Evolutionary conservation across 1,140 invertebrate genomes (phyloP).

Genomic region (Drosophila ercepeae): DNA sequence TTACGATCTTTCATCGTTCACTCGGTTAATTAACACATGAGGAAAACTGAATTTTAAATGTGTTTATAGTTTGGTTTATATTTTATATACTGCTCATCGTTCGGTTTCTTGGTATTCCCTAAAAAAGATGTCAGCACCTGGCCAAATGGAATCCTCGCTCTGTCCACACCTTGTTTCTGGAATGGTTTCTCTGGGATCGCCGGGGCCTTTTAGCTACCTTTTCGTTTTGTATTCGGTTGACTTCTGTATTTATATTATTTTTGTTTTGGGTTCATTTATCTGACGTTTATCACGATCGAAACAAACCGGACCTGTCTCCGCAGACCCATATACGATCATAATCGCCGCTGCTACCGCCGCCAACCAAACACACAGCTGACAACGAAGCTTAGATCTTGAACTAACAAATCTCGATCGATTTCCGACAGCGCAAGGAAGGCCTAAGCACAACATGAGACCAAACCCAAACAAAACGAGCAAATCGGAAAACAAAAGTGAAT

Average conservation of each 20-base stretch:
- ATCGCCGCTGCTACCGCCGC: slow-evolving; percentile 69
- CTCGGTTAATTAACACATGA: slow-evolving; percentile 31
- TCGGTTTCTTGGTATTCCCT: too few relatives aligned
- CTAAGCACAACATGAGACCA: slow-evolving; percentile 37
- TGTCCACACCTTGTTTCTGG: slow-evolving; percentile 4
- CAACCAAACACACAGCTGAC: slow-evolving; percentile 33
- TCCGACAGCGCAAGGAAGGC: slow-evolving; percentile 74
- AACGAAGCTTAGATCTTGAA: slow-evolving; percentile 66
- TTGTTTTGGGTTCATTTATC: slow-evolving; percentile 68
- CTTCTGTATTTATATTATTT: slow-evolving; percentile 53
- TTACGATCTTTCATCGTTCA: neutral
- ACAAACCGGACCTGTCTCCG: slow-evolving; percentile 73
- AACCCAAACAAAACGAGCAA: slow-evolving; percentile 7
- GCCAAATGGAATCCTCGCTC: slow-evolving; percentile 5
- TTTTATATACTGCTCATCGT: too few relatives aligned
- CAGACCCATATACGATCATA: slow-evolving; percentile 74
- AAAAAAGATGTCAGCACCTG: slow-evolving; percentile 52
- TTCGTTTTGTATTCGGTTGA: slow-evolving; percentile 37
- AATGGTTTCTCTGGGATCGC: neutral
- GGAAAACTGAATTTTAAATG: neutral
- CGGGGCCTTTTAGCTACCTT: slow-evolving; percentile 13
- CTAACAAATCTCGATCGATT: slow-evolving; percentile 66
- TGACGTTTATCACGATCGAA: slow-evolving; percentile 75
- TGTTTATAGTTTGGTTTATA: too few relatives aligned
- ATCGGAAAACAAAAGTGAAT: slow-evolving; percentile 43